phyloP scores from a whole-genome alignment of 2,113 vertebrate species.

The rabbit (Oryctolagus cuniculus) region DNA sequence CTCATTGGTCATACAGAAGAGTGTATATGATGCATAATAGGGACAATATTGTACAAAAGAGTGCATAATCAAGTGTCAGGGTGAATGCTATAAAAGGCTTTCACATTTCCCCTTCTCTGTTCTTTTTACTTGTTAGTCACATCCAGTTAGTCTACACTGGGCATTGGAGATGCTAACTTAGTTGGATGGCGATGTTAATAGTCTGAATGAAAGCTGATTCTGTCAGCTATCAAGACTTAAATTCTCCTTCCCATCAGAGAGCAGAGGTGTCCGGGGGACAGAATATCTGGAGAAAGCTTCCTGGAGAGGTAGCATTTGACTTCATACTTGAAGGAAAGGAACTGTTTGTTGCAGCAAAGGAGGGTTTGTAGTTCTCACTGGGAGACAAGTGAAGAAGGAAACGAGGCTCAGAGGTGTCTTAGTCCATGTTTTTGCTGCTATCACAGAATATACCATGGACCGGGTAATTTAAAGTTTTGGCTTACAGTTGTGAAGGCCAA shows the following conservation, averaged over 20 bases:
- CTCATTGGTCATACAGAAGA: neutral
- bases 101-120: neutral
- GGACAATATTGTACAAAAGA: conserved; percentile 17
- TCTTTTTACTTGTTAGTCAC: neutral
- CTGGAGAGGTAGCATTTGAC: neutral
- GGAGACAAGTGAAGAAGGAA: conserved; percentile 41
- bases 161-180: conserved; percentile 13
- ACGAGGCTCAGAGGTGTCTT: neutral
- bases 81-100: neutral
- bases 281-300: conserved; percentile 1
- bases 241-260: conserved; percentile 30
- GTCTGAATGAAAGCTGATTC: conserved; percentile 21
- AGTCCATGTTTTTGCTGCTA: neutral
- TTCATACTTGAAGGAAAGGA: conserved; percentile 4
- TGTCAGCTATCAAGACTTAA: neutral
- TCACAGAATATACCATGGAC: neutral
- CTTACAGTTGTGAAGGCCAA: neutral
- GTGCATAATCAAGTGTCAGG: neutral
- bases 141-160: neutral
- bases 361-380: neutral
- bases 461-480: neutral
- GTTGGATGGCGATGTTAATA: neutral
- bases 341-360: neutral
- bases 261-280: neutral
- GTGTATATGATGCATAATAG: neutral